These are phyloP conservation scores for Drosophila watanabei DNA, from an alignment of 1,140 invertebrate species.

Conservation along the genomic window DNA sequence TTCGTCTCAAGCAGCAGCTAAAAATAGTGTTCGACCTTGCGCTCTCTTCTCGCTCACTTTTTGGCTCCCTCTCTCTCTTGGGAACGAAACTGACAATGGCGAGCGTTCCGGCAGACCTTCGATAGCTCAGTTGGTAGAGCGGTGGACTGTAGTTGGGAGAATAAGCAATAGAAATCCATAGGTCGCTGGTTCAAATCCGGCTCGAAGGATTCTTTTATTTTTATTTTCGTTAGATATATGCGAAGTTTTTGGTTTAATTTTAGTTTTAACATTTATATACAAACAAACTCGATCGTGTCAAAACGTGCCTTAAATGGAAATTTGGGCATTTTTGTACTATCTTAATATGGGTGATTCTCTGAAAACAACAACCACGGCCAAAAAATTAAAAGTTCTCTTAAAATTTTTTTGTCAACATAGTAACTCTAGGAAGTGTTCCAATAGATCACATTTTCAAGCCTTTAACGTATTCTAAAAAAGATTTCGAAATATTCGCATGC, in stretches of 20 bases:
- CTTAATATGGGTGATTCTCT: too few relatives aligned
- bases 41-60: background rate
- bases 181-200: slow-evolving; percentile 91
- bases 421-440: too few relatives aligned
- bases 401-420: too few relatives aligned
- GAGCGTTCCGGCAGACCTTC: slow-evolving; percentile 86
- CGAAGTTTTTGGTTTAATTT: background rate
- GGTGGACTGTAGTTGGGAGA: slow-evolving; percentile 91
- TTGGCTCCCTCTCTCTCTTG: background rate
- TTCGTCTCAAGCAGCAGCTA: background rate
- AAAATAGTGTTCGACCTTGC: background rate
- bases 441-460: too few relatives aligned
- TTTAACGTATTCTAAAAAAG: too few relatives aligned
- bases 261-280: background rate
- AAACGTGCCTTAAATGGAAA: too few relatives aligned
- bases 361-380: too few relatives aligned
- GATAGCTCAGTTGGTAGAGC: slow-evolving; percentile 95
- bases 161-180: slow-evolving; percentile 86
- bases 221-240: background rate
- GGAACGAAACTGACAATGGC: background rate
- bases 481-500: too few relatives aligned
- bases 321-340: too few relatives aligned
- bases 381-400: too few relatives aligned
- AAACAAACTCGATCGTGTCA: background rate
- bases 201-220: slow-evolving; percentile 87